These are phyloP conservation scores for Megalonaias nervosa DNA, from an alignment of 1,140 invertebrate genomes.

Conservation along the genomic window DNA sequence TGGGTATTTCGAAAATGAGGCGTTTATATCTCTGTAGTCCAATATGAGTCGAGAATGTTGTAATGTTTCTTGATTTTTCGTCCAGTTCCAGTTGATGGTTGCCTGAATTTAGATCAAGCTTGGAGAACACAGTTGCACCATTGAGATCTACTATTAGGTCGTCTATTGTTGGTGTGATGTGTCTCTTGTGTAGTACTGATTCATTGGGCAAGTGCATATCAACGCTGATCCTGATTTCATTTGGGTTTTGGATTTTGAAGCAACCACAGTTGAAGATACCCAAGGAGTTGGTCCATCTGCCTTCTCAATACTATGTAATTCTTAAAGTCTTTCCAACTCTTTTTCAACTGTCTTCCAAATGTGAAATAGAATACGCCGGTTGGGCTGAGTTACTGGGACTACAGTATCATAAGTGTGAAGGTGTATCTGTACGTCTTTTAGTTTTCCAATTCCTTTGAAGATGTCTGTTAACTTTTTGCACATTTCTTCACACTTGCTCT, in stretches of 20 bases:
- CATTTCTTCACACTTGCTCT: too few species aligned
- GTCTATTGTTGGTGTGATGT: conserved; percentile 39
- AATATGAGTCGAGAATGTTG: too few species aligned
- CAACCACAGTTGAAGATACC: conserved; percentile 24
- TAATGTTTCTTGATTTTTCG: conserved; percentile 14
- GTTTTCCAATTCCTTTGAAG: too few species aligned
- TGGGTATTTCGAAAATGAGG: conserved; percentile 37
- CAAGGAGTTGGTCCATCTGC: too few species aligned
- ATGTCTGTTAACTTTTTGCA: too few species aligned
- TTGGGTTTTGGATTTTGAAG: conserved; percentile 28
- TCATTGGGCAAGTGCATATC: conserved; percentile 43
- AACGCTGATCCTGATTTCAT: conserved; percentile 37
- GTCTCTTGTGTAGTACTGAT: conserved; percentile 35
- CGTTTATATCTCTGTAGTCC: conserved; percentile 31
- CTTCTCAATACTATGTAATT: conserved; percentile 46
- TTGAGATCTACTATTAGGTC: conserved; percentile 35
- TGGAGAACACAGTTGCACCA: conserved; percentile 36
- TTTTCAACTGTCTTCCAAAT: too few species aligned
- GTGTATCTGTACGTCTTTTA: too few species aligned
- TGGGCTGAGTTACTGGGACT: too few species aligned
- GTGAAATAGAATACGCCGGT: too few species aligned
- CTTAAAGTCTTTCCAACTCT: conserved; percentile 14
- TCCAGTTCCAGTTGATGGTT: conserved; percentile 44
- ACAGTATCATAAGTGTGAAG: too few species aligned
- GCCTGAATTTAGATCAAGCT: conserved; percentile 39